phyloP scores from a whole-genome alignment of 2,113 vertebrate species.

The Nettapus auritus region DNA sequence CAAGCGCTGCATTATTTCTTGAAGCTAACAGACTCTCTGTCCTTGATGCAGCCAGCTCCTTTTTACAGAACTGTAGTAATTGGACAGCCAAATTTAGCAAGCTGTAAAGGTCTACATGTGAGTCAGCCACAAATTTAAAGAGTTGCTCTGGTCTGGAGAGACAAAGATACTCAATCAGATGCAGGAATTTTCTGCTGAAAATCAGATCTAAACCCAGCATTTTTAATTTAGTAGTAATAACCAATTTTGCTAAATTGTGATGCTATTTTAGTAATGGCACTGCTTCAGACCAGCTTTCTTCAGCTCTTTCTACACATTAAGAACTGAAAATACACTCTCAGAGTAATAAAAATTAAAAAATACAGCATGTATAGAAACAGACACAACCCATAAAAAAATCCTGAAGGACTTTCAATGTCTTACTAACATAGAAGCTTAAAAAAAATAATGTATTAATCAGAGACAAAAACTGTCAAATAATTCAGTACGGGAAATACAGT shows the following conservation, averaged over 20 bases:
- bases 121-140: neutral
- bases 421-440: neutral
- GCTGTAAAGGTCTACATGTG: neutral
- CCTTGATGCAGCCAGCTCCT: neutral
- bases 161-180: neutral
- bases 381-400: neutral
- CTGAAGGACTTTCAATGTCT: neutral
- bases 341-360: neutral
- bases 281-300: neutral
- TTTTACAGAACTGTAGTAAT: neutral
- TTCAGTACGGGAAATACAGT: neutral
- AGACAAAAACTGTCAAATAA: neutral
- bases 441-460: neutral
- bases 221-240: neutral
- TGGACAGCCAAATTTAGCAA: neutral
- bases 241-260: neutral
- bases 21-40: neutral
- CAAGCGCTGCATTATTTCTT: fast-evolving
- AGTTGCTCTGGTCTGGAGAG: neutral
- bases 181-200: neutral
- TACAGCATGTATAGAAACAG: neutral
- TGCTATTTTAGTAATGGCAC: neutral
- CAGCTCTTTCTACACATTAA: neutral
- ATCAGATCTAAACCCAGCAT: neutral
- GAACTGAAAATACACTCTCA: neutral